A percentile compares a stretch with the other conserved stretches of the same genome.
Evolutionary conservation across 2,797 vertebrate genomes (phyloP).

Genomic region (Falco naumanni): DNA sequence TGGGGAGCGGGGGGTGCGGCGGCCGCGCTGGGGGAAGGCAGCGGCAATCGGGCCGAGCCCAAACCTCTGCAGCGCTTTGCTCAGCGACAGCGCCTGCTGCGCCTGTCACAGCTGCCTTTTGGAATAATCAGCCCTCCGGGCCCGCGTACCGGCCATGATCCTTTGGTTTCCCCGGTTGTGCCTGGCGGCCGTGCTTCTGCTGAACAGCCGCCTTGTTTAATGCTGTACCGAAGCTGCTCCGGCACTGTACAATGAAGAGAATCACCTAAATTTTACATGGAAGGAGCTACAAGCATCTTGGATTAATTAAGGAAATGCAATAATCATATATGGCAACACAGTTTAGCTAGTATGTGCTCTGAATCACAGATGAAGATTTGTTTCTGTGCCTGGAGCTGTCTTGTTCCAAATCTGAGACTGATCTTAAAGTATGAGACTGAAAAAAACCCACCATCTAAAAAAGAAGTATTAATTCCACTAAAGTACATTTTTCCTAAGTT

Average conservation of each 20-base stretch:
- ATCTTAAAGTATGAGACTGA: not conserved
- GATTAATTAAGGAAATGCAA: not conserved
- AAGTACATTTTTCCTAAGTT: not conserved
- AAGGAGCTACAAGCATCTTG: not conserved
- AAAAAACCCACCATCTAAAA: not conserved
- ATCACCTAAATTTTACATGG: not conserved
- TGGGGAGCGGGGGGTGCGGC: not conserved
- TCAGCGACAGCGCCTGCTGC: accelerated
- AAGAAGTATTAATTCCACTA: not conserved
- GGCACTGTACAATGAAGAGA: not conserved
- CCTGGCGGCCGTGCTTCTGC: not conserved
- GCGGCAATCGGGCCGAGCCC: not conserved
- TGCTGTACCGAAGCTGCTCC: not conserved
- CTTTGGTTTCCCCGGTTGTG: accelerated
- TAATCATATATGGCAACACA: not conserved
- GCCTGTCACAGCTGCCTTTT: accelerated
- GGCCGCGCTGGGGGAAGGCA: not conserved
- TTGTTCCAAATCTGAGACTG: not conserved
- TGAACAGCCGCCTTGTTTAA: not conserved
- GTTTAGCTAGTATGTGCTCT: not conserved
- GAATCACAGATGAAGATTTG: not conserved
- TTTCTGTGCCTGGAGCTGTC: not conserved
- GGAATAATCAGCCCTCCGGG: not conserved
- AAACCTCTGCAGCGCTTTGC: not conserved
- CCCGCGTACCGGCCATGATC: accelerated